Evolutionary conservation across 2,797 vertebrate species (phyloP), one percentile per base, ranked within the genome.

Genomic region (Trachops cirrhosus): DNA sequence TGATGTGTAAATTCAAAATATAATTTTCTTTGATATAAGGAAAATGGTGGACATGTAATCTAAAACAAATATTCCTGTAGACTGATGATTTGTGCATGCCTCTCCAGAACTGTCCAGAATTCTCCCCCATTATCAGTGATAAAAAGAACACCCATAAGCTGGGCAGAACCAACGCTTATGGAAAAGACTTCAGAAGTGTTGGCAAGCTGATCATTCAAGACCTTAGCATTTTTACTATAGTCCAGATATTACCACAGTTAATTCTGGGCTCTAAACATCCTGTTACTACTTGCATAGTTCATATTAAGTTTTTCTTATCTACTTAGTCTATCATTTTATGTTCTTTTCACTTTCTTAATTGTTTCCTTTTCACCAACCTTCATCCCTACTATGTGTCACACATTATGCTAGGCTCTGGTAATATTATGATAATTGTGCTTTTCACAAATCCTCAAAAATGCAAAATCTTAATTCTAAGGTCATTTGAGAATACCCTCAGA

Each of bases 1-100:
- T 57, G 41, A 41, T 10, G 1, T 93, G 78, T 73, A 91, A 95
- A 89, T 89, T 59, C 59, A 74, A 95, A 92, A n/a, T 39, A 41
- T 48, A 94, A 96, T 86, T 89, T 68, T 71, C 68, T 71, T 89
- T 32, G 89, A 16, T 74, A 34, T 39, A 80, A 48, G 21, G 5
- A 90, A 82, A 94, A 82, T 59, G 18, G 6, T 80, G 50, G 9
- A 18, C 22, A 57, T 84, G n/a, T 62, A 67, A 52, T 89, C 15
- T 15, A 68, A 70, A 95, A 85, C 52, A 73, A 90, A 92, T 64
- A 88, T 70, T 83, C 9, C 86, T 95, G 9, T 37, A 64, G 22
- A 68, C 22, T 71, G 37, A 12, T 77, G 57, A 64, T 74, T 62
- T 75, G 18, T 39, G 4, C 12, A 41, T 41, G 15, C 14, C 22